A percentile compares a stretch with the other conserved stretches of the same genome.
phyloP scores from a whole-genome alignment of 2,888 invertebrate species.

The Anoncus sp. region DNA sequence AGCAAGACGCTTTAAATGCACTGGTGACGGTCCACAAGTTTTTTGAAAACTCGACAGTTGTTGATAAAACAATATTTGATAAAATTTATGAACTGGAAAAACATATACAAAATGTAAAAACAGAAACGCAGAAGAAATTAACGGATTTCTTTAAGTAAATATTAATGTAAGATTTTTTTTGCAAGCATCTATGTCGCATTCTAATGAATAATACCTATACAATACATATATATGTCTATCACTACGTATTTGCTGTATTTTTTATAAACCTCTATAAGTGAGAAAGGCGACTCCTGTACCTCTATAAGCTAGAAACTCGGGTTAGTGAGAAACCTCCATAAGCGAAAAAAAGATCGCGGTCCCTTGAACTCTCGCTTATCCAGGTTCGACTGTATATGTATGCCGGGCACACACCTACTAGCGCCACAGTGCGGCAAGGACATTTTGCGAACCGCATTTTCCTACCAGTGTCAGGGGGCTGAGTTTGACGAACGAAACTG shows the following conservation, averaged over 20 bases:
- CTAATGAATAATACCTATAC: slow-evolving; percentile 3
- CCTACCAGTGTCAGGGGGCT: too few species aligned
- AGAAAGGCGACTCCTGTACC: slow-evolving; percentile 43
- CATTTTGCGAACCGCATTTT: too few species aligned
- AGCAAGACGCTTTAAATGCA: slow-evolving; percentile 56
- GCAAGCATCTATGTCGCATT: not conserved
- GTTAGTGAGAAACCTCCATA: slow-evolving; percentile 48
- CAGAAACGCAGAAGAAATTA: slow-evolving; percentile 22
- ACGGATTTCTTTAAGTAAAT: slow-evolving; percentile 3
- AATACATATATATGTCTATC: slow-evolving; percentile 6
- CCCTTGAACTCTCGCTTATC: slow-evolving; percentile 47
- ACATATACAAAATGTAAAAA: slow-evolving; percentile 36
- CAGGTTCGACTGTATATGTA: slow-evolving; percentile 38
- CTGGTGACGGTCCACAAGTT: slow-evolving; percentile 57
- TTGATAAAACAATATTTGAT: slow-evolving; percentile 59
- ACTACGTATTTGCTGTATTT: slow-evolving; percentile 38
- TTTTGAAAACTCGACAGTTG: slow-evolving; percentile 57
- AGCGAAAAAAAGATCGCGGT: slow-evolving; percentile 51
- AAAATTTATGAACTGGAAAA: slow-evolving; percentile 60
- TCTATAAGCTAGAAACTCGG: slow-evolving; percentile 50
- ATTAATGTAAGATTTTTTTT: not conserved
- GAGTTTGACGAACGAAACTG: too few species aligned
- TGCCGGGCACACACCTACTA: too few species aligned
- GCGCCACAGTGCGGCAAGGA: too few species aligned
- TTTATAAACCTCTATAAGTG: slow-evolving; percentile 47